Evolutionary conservation across 1,140 invertebrate species (phyloP).

Genomic region (Psix sp.): DNA sequence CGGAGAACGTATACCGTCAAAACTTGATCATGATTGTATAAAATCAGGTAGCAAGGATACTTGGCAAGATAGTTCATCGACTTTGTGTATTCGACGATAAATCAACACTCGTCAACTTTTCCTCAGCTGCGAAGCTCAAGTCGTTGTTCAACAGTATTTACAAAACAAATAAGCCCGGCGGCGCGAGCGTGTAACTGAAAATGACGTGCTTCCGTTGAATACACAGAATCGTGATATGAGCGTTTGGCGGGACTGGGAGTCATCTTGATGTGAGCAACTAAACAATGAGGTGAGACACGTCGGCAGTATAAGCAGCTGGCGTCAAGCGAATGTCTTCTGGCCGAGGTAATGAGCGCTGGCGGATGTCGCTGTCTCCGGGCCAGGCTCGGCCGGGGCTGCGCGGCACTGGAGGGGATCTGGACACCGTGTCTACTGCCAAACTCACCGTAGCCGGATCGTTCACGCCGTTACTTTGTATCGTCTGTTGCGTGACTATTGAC

Average conservation of each 20-base stretch:
- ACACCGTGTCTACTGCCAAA: conserved; percentile 82
- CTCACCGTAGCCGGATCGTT: conserved; percentile 87
- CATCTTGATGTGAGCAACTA: conserved; percentile 32
- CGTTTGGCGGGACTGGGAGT: not conserved
- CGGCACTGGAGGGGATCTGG: conserved; percentile 68
- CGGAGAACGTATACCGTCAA: conserved; percentile 28
- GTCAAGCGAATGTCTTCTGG: conserved; percentile 61
- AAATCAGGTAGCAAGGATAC: conserved; percentile 38
- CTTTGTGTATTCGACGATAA: conserved; percentile 33
- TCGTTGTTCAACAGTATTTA: not conserved
- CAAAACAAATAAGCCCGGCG: too few species aligned
- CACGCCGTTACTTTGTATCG: conserved; percentile 88
- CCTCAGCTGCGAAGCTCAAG: too few species aligned
- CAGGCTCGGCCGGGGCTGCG: conserved; percentile 79
- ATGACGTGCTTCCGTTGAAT: conserved; percentile 16
- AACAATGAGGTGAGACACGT: conserved; percentile 62
- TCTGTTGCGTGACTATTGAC: conserved; percentile 84
- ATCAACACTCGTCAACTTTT: not conserved
- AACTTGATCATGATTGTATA: conserved; percentile 30
- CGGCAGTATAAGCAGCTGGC: conserved; percentile 61
- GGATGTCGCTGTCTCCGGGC: conserved; percentile 80
- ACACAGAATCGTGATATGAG: conserved; percentile 16
- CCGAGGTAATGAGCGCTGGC: conserved; percentile 62
- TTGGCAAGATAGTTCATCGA: conserved; percentile 26
- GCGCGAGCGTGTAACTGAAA: too few species aligned